These are phyloP conservation scores for Gymnothorax reevesii DNA, from an alignment of 2,797 vertebrate genomes.

Conservation along the genomic window DNA sequence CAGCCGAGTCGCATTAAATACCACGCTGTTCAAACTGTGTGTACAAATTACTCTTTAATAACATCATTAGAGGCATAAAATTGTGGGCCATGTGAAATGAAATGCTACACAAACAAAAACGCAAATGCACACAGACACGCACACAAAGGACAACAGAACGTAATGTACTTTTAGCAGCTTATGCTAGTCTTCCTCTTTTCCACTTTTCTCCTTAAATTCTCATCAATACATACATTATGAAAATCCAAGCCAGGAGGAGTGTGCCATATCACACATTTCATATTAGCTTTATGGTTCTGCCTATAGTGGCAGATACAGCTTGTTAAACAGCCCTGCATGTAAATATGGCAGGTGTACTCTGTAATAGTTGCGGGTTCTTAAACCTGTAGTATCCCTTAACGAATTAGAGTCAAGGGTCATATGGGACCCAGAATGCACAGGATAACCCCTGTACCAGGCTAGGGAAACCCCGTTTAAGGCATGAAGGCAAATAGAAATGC, in stretches of 20 bases:
- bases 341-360: neutral
- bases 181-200: neutral
- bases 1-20: conserved; percentile 1
- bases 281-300: neutral
- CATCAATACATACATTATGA: neutral
- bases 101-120: neutral
- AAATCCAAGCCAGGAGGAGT: neutral
- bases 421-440: neutral
- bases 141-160: conserved; percentile 3
- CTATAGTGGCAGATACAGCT: conserved; percentile 30
- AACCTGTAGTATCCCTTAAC: neutral
- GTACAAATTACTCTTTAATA: conserved; percentile 23
- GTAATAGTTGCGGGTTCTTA: neutral
- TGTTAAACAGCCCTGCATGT: conserved; percentile 34
- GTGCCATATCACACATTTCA: neutral
- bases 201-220: neutral
- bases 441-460: neutral
- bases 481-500: conserved; percentile 44
- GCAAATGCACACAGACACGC: neutral
- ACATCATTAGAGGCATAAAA: conserved; percentile 19
- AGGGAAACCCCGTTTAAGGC: neutral
- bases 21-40: conserved; percentile 5
- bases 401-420: neutral
- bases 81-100: neutral
- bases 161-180: conserved; percentile 18